Base-by-base conservation (phyloP, 2,113 vertebrate genomes). In the Actenoides hombroni region DNA sequence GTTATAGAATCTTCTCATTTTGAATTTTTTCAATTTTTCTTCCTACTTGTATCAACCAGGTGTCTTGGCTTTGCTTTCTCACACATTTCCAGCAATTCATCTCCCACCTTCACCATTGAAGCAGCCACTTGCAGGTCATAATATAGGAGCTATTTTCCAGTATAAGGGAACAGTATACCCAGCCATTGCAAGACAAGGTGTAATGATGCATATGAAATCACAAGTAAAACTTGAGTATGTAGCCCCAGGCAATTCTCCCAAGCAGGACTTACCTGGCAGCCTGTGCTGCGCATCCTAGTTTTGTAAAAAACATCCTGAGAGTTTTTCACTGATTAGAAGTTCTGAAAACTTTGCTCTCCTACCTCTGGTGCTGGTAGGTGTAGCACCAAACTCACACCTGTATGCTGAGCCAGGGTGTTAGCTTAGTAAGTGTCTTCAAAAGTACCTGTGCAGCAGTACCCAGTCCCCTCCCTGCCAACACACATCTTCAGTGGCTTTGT, bases 331-430 rank as follows among this genome's bases (percentile, higher is more conserved):
- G 35, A n/a, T 54, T 28, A 77, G 24, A 80, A 46, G 18, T 37
- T 31, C 20, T 3, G 20, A 63, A 73, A 65, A 65, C 26, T 53
- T 86, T 31, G 31, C 33, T 88, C 1, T 88, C 12, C 2, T 24
- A 31, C 2, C 11, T 24, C 10, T 81, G 40, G 23, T 42, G 44
- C 24, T 83, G 53, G 7, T 39, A 10, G 0, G 11, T 31, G 35
- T 76, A 61, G 24, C 12, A 12, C 7, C 21, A 60, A 9, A 10
- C 16, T 82, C 29, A 3, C 5, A n/a, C 19, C 5, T 1, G 0
- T 37, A 5, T 10, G 37, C 26, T 26, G 26, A 80, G 19, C 26
- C 25, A 23, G 44, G 21, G 11, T 69, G 17, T 80, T 39, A 54
- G 8, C 26, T 74, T 49, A 54, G 20, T 24, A 65, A 44, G 13